Evolutionary conservation across 2,888 invertebrate genomes (phyloP).

Genomic region (Thereva nobilitata): DNA sequence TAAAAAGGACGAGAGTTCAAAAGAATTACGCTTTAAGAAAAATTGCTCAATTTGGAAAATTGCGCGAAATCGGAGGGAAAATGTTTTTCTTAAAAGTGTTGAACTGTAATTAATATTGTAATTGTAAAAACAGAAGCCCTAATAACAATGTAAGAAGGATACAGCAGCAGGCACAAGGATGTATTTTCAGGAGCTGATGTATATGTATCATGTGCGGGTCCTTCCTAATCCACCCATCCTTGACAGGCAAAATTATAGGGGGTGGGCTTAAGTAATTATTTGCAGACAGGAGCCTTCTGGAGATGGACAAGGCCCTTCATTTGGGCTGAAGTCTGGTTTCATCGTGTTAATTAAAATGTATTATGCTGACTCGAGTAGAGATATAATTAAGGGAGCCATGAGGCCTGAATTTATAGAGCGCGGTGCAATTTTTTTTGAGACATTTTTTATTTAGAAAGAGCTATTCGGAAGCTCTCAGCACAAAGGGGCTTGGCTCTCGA

Average conservation of each 20-base stretch:
- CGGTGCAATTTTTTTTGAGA: constrained; percentile 31
- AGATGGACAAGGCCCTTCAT: not conserved
- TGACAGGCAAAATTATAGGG: constrained; percentile 7
- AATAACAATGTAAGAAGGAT: too few relatives aligned
- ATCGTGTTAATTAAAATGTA: constrained; percentile 31
- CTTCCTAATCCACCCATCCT: constrained; percentile 8
- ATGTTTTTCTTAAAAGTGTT: too few relatives aligned
- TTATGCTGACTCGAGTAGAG: constrained; percentile 11
- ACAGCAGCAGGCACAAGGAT: too few relatives aligned
- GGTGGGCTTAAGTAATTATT: constrained; percentile 15
- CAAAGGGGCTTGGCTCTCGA: constrained; percentile 11
- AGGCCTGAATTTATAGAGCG: constrained; percentile 24
- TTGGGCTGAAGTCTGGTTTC: constrained; percentile 10
- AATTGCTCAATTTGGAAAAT: too few relatives aligned
- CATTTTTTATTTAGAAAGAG: constrained; percentile 26
- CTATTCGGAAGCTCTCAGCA: constrained; percentile 19
- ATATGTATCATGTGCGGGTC: constrained; percentile 5
- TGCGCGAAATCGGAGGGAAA: too few relatives aligned
- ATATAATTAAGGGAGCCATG: constrained; percentile 2
- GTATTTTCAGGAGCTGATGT: too few relatives aligned
- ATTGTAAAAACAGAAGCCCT: too few relatives aligned
- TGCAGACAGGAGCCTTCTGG: not conserved
- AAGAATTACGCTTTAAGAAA: too few relatives aligned
- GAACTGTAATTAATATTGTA: too few relatives aligned
- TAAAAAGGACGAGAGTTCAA: not conserved